phyloP scores from a whole-genome alignment of 2,113 vertebrate genomes.

The Raja brachyura region DNA sequence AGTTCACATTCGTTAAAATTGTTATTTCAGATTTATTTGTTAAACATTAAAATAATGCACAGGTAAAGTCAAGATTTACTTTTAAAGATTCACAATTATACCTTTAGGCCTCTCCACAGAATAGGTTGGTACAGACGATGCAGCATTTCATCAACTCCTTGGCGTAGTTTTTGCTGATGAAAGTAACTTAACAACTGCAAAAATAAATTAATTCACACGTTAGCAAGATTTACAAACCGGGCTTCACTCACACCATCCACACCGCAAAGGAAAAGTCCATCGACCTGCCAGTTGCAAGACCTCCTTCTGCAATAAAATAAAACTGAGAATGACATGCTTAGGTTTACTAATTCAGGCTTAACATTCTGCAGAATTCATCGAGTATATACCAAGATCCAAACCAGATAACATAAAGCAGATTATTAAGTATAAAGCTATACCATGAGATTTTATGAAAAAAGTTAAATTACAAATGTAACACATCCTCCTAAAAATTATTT shows the following conservation, averaged over 20 bases:
- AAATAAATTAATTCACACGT: background rate
- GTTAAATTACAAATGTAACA: background rate
- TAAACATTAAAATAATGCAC: background rate
- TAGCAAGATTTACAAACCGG: background rate
- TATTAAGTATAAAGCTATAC: background rate
- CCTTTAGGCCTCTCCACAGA: conserved; percentile 87
- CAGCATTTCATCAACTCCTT: conserved; percentile 82
- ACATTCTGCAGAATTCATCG: background rate
- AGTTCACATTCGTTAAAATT: background rate
- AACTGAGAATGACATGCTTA: background rate
- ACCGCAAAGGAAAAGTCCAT: background rate
- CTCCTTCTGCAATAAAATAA: background rate
- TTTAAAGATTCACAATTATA: conserved; percentile 41
- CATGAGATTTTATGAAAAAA: background rate
- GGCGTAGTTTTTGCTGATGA: conserved; percentile 72
- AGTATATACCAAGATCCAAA: background rate
- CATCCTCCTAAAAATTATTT: background rate
- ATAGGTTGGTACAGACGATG: conserved; percentile 78
- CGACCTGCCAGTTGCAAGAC: background rate
- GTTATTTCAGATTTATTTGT: background rate
- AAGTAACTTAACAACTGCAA: conserved; percentile 77
- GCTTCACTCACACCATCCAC: background rate
- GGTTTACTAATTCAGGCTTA: background rate
- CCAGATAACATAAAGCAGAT: background rate
- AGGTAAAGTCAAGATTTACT: background rate